Conservation (phyloP, 2,113 vertebrate genomes). For the Actenoides lindsayi region DNA sequence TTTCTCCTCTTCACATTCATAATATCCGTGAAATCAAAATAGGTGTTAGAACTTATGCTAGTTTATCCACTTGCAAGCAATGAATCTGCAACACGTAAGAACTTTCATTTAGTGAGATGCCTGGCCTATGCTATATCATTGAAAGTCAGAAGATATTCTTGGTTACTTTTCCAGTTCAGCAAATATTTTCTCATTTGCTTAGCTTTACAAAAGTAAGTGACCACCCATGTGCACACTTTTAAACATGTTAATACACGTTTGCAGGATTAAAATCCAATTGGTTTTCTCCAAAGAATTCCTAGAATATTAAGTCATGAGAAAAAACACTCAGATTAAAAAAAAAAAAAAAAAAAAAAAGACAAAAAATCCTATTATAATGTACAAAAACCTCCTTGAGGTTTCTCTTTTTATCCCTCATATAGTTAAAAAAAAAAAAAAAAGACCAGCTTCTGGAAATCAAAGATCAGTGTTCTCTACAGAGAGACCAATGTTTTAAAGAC, state of each 20-base stretch:
- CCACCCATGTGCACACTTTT: neutral
- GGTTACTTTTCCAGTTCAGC: neutral
- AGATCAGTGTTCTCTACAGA: conserved; percentile 41
- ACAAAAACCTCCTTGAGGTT: neutral
- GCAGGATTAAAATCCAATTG: neutral
- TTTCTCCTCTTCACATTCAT: neutral
- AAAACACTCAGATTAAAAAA: no score
- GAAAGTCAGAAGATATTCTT: neutral
- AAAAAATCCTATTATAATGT: neutral
- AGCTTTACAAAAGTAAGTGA: neutral
- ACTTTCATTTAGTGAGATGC: neutral
- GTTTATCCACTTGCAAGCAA: neutral
- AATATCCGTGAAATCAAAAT: neutral
- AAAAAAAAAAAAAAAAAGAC: neutral
- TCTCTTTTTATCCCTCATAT: neutral
- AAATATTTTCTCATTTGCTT: neutral
- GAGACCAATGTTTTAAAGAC: conserved; percentile 49
- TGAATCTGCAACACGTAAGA: neutral
- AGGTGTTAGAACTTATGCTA: neutral
- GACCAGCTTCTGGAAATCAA: conserved; percentile 1
- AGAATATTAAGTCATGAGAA: neutral
- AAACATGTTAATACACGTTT: neutral
- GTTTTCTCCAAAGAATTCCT: neutral
- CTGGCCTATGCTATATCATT: neutral
- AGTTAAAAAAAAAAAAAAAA: neutral